Evolutionary conservation across 2,888 invertebrate species (phyloP), one percentile per base, ranked within the genome.

Genomic region (Tenthredo scrophulariae): DNA sequence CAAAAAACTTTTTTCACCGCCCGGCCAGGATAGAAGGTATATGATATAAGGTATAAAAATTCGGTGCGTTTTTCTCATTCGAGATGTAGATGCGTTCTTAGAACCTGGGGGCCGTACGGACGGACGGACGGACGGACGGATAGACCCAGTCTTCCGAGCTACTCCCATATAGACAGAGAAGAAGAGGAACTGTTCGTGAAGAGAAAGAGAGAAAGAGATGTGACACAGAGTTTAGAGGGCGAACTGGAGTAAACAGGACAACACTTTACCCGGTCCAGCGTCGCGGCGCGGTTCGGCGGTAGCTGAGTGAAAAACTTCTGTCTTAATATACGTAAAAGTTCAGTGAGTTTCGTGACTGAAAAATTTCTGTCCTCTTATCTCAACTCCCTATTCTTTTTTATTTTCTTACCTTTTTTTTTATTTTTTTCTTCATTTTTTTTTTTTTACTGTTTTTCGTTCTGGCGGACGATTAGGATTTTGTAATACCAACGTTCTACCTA

Each of bases 61-160:
- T 90, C 89, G 89, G 87, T 89, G 89, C 89, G 90, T 90, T 90
- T 7, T 37, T 89, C 89, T 89, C 89, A 89, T 89, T 75, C 46
- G 58, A 65, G 79, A 89, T 90, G 91, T 91, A 90, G 90, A 91
- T 90, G 90, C 89, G 89, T 89, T 89, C 90, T 91, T 89, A 84
- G 87, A 86, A 86, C 87, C 86, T 85, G 86, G 84, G 85, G 84
- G 85, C 83, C 84, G 33, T 15, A 33, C 74, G 72, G 9, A 72
- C 70, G 70, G 40, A 15, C 9, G 15, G 50, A 43, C 46, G 33
- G 33, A 33, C 74, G 74, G 10, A 74, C 40, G 70, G 70, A 33
- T 37, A 26, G 75, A 43, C 50, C 46, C 75, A 10, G 75, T 54
- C 67, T 75, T 70, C 29, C 40, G 26, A 85, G 70, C 33, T 84